Base-by-base conservation (phyloP, 2,113 vertebrate species). In the Tauraco erythrolophus region DNA sequence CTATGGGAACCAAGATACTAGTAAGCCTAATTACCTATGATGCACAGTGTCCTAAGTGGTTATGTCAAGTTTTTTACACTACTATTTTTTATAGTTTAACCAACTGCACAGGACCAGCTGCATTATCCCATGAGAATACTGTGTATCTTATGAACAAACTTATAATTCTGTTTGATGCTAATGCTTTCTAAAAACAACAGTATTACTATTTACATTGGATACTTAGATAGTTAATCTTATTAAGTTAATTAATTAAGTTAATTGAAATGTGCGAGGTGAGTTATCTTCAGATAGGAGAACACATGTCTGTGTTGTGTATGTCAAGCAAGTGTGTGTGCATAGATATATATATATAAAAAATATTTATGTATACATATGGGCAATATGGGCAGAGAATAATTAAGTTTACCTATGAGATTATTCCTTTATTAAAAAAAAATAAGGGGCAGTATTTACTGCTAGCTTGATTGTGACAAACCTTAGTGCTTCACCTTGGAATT, bases 301-400 rank as follows among this genome's bases (percentile, higher is more conserved):
- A 39, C 0, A 0, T 39, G 23, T 56, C 25, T 46, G 21, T 57
- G 72, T 7, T 57, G 39, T 66, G 51, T 18, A 51, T 84, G 65
- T 62, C 28, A 41, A 28, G 8, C 68, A 1, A 18, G 9, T 30
- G 13, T 11, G 27, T 43, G 0, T 30, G 41, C 14, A 43, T 43
- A 43, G 41, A 43, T 43, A 11, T 1, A 69, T 7, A 31, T 0
- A 45, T 4, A n/a, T 3, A n/a, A 0, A 0, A 45, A 0, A 23
- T 3, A 39, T 14, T 3, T 10, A 19, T 8, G 6, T 37, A 35
- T n/a, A 24, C 13, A 37, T 75, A 46, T 35, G 9, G 22, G 5
- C 28, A 68, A 37, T 75, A 46, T 35, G 9, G 22, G 5, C 28
- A 68, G 35, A 21, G 30, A 66, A 14, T 30, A 66, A 14, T 68